Base-by-base conservation (phyloP, 2,888 invertebrate genomes). In the Himalopsyche kuldschensis region DNA sequence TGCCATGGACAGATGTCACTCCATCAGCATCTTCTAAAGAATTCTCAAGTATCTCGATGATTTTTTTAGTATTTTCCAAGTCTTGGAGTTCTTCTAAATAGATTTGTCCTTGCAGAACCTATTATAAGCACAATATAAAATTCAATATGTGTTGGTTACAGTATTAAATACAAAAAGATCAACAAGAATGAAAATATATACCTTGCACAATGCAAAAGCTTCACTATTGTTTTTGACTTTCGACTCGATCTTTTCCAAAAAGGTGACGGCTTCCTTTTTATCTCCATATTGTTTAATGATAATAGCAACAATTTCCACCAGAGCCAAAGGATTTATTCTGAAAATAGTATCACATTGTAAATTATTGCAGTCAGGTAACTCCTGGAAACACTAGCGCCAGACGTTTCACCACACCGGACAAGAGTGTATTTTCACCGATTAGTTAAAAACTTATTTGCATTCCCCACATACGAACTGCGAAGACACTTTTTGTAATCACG, bases 311-410 rank as follows among this genome's bases (percentile, higher is more conserved):
- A 99, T 97, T 92, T 99, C 98, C 47, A 98, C 96, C 86, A 99
- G 90, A 0, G 98, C 97, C 78, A 99, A 91, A 0, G 98, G 97
- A 90, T 98, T 99, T 86, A 99, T 98, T 90, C 98, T 98, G 90
- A 78, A 83, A 83, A 31, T 30, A 41, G 35, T n/a, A 46, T 30
- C 75, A 75, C 10, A 30, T 31, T 80, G 81, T 55, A 77, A 55
- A 81, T 77, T 55, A 81, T 81, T 75, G 76, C 69, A 76, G 48
- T 48, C 17, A 63, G 30, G 17, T n/a, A 75, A 79, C 30, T 55
- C 35, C 78, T 20, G 47, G 27, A 4, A 32, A 32, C 5, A 6
- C 2, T 6, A 2, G 32, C 2, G 32, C 5, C 4, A 6, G 32
- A 32, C 1, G 32, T 32, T 32, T 11, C 10, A 41, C 35, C 8